Base-by-base conservation (phyloP, 2,888 invertebrate species). In the Polymixis lichenea region DNA sequence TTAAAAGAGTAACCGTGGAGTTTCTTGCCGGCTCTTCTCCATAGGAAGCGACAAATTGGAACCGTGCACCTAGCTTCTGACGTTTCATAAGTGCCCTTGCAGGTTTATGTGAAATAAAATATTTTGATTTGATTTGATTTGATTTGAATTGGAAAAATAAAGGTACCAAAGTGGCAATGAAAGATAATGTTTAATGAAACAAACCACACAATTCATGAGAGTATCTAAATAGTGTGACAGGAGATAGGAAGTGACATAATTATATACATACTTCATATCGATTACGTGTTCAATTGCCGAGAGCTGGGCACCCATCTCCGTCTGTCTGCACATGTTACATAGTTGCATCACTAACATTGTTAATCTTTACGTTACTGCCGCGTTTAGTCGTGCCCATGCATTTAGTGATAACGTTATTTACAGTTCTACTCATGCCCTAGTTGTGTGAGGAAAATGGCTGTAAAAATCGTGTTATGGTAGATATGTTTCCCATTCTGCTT, bases 351-450 rank as follows among this genome's bases (percentile, higher is more conserved):
- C 49, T 46, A n/a, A 65, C 64, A 58, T 55, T 43, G 17, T 66
- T 65, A 38, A 53, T 22, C n/a, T 67, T 28, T 58, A 72, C 25
- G 28, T 74, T 69, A 75, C 69, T 79, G 74, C 65, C 71, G 64
- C 55, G 32, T 83, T 67, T n/a, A 61, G 66, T 67, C 76, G 72
- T 83, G 80, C 61, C 22, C 28, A 49, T 67, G 62, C 83, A 78
- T 82, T 80, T 76, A 70, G 65, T 61, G 81, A 66, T 67, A 67
- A 67, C 19, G 43, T 58, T 69, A 62, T 81, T 82, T 53, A 82
- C 65, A 69, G 65, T 69, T 72, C 72, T 66, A 32, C 61, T 61
- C 51, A 68, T 69, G 62, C 61, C n/a, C 56, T 15, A 67, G 71
- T 71, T 82, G 67, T 71, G 15, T 67, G 53, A 62, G 70, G 56